Base-by-base conservation (phyloP, 2,113 vertebrate genomes). In the Antennarius striatus region DNA sequence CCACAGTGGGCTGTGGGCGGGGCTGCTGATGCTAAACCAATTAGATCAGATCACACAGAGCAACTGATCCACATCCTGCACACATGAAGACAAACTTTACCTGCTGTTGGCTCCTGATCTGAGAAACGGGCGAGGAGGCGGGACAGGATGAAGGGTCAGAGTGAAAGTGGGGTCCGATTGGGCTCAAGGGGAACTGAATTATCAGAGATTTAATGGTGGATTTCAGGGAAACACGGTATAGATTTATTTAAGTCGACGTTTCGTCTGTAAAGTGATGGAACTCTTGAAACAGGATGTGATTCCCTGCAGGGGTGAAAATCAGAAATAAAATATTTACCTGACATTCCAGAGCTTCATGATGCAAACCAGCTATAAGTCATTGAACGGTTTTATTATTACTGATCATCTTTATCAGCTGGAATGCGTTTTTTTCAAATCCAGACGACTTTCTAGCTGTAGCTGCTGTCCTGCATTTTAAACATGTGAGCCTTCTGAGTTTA, bases 31-130 rank as follows among this genome's bases (percentile, higher is more conserved):
- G 2, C 40, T 81, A 55, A 56, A 17, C 61, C 29, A 40, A 70
- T 71, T 32, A 63, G 61, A 56, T 54, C 43, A 45, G 57, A 46
- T 62, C 56, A 58, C 51, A 46, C 40, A 40, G 32, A 5, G n/a
- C 22, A 11, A 6, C 29, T 7, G 29, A 8, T 14, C 52, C 30
- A 12, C 5, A 43, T 6, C 11, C 10, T 43, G 42, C 42, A 43
- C 15, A 36, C 53, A 6, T 56, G 30, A 30, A 43, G 28, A 32
- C 42, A 0, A 50, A 42, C 59, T 58, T 47, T 6, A 66, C 43
- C 55, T 59, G 58, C 57, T 28, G 56, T 45, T 7, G 5, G 46
- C 46, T 17, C 46, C 10, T 36, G 66, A 15, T 52, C 15, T 45
- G 46, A 36, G 65, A 43, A 17, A 13, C 10, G 4, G 16, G 39